Evolutionary conservation across 2,113 vertebrate genomes (phyloP).

Genomic region (Phylloscopus whistleri): DNA sequence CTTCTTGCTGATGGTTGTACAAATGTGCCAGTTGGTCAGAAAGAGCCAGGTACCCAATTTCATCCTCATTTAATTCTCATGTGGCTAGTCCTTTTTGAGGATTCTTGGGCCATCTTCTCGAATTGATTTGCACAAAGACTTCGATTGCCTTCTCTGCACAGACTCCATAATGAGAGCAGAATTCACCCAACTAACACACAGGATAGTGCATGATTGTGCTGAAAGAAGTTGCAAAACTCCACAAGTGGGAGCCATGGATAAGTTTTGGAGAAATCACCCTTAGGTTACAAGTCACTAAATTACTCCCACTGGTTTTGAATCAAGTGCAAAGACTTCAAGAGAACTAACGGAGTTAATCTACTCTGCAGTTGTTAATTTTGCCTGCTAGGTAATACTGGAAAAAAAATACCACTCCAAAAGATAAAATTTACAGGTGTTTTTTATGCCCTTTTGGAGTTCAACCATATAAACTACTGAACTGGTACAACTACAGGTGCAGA

Average conservation of each 20-base stretch:
- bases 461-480: background rate
- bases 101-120: background rate
- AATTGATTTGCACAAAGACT: background rate
- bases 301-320: slow-evolving; percentile 2
- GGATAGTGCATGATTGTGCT: background rate
- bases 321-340: background rate
- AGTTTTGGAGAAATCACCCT: background rate
- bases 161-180: background rate
- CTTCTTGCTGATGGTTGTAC: background rate
- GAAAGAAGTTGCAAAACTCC: background rate
- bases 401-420: background rate
- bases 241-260: background rate
- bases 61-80: background rate
- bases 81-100: background rate
- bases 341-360: background rate
- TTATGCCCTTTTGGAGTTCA: background rate
- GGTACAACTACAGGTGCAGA: background rate
- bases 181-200: background rate
- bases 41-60: background rate
- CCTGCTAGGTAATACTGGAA: background rate
- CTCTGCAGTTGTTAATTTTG: slow-evolving; percentile 5
- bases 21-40: background rate
- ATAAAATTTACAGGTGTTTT: background rate
- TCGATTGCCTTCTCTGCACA: background rate
- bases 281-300: background rate